These are phyloP conservation scores for Ciconia nigra DNA, from an alignment of 2,797 vertebrate species.

Conservation along the genomic window DNA sequence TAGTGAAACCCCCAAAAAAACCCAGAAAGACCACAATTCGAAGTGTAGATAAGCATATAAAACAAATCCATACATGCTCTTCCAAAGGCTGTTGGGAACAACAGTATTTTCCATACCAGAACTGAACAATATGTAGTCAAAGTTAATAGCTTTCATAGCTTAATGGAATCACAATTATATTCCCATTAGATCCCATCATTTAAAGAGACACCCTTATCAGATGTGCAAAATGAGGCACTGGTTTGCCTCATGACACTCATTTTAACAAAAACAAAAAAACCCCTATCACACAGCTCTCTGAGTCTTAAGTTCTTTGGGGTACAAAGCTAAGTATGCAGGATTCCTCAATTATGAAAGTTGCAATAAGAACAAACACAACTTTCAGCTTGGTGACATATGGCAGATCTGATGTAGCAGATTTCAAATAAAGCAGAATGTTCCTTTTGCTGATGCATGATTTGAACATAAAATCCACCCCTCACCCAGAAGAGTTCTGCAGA, in stretches of 20 bases:
- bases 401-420: conserved; percentile 56
- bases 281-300: neutral
- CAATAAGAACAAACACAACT: conserved; percentile 37
- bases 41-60: neutral
- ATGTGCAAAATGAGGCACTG: neutral
- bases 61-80: neutral
- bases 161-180: neutral
- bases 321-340: neutral
- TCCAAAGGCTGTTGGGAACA: neutral
- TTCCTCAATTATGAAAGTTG: neutral
- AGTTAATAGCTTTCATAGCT: neutral
- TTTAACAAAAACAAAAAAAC: neutral
- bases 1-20: fast-evolving
- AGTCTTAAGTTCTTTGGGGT: neutral
- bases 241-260: neutral
- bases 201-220: neutral
- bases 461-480: conserved; percentile 31
- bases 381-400: conserved; percentile 43
- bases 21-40: neutral
- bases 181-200: neutral
- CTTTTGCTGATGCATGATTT: conserved; percentile 53
- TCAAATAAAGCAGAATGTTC: conserved; percentile 64
- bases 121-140: neutral
- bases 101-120: neutral
- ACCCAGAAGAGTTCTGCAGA: neutral